Conservation (phyloP, 64 coral and sea anemone genomes). For the Actinia tenebrosa region DNA sequence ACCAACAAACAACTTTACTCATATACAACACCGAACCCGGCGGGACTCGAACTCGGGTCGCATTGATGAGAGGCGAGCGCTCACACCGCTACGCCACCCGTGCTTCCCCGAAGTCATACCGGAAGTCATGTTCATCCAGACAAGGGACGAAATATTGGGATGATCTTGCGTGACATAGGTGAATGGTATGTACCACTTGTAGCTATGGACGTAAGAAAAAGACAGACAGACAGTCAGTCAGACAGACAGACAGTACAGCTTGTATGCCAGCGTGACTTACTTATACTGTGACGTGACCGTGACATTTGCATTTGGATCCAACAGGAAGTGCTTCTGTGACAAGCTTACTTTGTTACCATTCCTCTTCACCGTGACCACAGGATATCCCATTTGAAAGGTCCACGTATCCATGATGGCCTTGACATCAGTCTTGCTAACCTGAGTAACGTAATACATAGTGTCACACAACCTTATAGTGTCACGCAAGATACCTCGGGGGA, state of each 20-base stretch:
- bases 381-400: conserved; percentile 94
- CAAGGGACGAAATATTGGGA: conserved; percentile 18
- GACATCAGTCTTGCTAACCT: conserved; percentile 54
- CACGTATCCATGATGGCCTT: conserved; percentile 96
- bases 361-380: conserved; percentile 62
- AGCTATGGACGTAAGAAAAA: conserved; percentile 24
- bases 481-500: too few species aligned
- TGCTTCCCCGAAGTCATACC: too few species aligned
- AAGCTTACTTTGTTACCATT: conserved; percentile 34
- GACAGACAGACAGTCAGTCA: neutral
- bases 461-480: neutral
- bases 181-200: conserved; percentile 88
- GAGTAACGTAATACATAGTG: neutral
- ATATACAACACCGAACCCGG: too few species aligned
- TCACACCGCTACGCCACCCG: too few species aligned
- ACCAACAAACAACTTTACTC: too few species aligned
- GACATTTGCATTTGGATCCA: conserved; percentile 71
- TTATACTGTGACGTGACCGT: conserved; percentile 60
- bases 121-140: conserved; percentile 78
- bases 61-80: too few species aligned
- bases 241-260: neutral
- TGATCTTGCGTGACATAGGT: conserved; percentile 32
- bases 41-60: too few species aligned
- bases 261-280: conserved; percentile 36
- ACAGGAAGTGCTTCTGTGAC: conserved; percentile 76